phyloP scores from a whole-genome alignment of 2,888 invertebrate species.

The Linnaemya tessellans region DNA sequence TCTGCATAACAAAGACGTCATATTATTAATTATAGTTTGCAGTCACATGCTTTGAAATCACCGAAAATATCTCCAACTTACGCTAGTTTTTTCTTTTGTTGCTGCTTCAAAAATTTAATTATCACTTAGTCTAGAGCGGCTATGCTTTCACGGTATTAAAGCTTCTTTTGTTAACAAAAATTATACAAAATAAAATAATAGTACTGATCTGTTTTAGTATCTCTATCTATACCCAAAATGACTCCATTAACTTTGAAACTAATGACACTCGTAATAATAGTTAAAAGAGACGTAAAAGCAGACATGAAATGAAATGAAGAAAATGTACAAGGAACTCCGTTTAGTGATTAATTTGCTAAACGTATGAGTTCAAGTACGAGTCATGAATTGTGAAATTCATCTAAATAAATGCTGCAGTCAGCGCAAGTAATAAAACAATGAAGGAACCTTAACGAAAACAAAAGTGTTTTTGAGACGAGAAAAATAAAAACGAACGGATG shows the following conservation, averaged over 20 bases:
- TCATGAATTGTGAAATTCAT: slow-evolving; percentile 44
- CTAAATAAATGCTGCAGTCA: slow-evolving; percentile 6
- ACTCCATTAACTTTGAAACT: slow-evolving; percentile 65
- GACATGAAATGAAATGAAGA: slow-evolving; percentile 23
- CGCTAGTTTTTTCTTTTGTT: neutral
- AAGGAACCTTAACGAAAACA: slow-evolving; percentile 69
- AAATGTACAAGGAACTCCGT: slow-evolving; percentile 31
- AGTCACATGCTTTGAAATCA: slow-evolving; percentile 40
- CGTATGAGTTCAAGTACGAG: slow-evolving; percentile 2
- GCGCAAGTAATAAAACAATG: slow-evolving; percentile 36
- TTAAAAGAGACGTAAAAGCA: slow-evolving; percentile 18
- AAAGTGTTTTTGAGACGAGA: slow-evolving; percentile 70
- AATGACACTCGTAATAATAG: slow-evolving; percentile 44
- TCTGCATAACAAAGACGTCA: slow-evolving; percentile 33
- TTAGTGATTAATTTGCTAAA: slow-evolving; percentile 47
- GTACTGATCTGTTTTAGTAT: slow-evolving; percentile 21
- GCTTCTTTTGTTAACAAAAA: neutral
- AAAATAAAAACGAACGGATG: slow-evolving; percentile 36
- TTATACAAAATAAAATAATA: slow-evolving; percentile 33
- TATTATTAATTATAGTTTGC: slow-evolving; percentile 39
- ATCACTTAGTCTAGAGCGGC: slow-evolving; percentile 27
- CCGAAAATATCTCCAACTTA: slow-evolving; percentile 42
- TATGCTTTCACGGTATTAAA: neutral
- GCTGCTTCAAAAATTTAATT: slow-evolving; percentile 27
- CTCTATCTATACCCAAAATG: slow-evolving; percentile 50